Base-by-base conservation (phyloP, 2,888 invertebrate genomes). In the Vanessa cardui region DNA sequence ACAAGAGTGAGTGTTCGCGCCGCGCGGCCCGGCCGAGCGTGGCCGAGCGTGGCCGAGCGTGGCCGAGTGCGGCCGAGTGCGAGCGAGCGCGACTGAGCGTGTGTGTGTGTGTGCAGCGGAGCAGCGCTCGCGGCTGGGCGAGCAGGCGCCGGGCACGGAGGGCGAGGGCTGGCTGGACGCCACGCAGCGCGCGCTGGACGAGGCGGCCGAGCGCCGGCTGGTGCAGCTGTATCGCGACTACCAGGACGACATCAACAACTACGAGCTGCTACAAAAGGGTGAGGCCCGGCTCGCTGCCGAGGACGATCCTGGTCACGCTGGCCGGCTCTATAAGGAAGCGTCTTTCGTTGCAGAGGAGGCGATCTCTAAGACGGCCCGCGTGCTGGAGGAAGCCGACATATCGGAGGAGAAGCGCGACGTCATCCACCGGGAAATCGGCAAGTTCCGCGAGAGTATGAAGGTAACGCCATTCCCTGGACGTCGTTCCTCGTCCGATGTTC, bases 381-480 rank as follows among this genome's bases (percentile, higher is more conserved):
- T 95, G 69, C 91, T 97, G 45, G 96, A 97, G 78, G 97, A 97
- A 80, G 96, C 97, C 44, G 98, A 98, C 85, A 96, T 99, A 71
- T 99, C 99, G 84, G 99, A 99, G 89, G 99, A 99, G 84, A 98
- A 99, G 89, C 96, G 98, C 60, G 98, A 98, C 89, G 95, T 99
- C 78, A 99, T 99, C 78, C 98, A 98, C 82, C 95, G 98, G 78
- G 99, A 99, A 94, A 99, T 99, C 88, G 98, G 98, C 80, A 98
- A 98, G 92, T 99, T 99, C 93, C 95, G 99, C 73, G 98, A 99
- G 93, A 97, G 98, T 77, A 99, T 98, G 96, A 98, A 98, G 97
- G 98, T 98, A 74, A 68, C 58, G 54, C 49, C 67, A 49, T 16
- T 54, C 61, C 26, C 62, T 18, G 52, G 66, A 8, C 66, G 52